A percentile compares a stretch with the other conserved stretches of the same genome.
Conservation (phyloP, 1,140 invertebrate genomes). For the Drosophila miranda region DNA sequence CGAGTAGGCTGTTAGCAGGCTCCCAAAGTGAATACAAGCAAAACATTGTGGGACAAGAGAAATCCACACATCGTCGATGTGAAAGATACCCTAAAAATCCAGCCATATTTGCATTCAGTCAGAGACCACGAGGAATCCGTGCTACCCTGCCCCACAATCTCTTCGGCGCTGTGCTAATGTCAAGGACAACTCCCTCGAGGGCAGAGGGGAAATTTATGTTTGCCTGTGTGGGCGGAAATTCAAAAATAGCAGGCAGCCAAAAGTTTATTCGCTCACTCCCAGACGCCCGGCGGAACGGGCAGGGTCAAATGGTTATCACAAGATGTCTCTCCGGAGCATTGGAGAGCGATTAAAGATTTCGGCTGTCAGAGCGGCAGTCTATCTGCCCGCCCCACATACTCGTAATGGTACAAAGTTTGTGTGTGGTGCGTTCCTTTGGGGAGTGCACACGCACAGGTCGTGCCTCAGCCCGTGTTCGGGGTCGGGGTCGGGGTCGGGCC, state of each 20-base stretch:
- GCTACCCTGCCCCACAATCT: not conserved
- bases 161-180: conserved; percentile 17
- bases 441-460: not conserved
- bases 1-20: conserved; percentile 15
- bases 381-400: conserved; percentile 20
- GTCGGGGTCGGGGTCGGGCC: no score
- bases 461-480: no score
- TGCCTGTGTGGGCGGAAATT: conserved; percentile 40
- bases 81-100: conserved; percentile 2
- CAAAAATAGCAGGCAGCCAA: conserved; percentile 56
- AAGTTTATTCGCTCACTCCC: conserved; percentile 30
- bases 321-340: conserved; percentile 69
- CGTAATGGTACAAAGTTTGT: not conserved
- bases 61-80: not conserved
- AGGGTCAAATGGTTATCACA: conserved; percentile 70
- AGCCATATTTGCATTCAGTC: not conserved
- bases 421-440: no score
- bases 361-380: conserved; percentile 24
- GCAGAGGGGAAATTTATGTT: conserved; percentile 43
- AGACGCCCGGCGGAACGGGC: no score
- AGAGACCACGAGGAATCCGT: no score
- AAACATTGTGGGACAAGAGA: not conserved
- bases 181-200: conserved; percentile 47
- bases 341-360: conserved; percentile 73
- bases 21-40: conserved; percentile 13